phyloP scores from a whole-genome alignment of 2,113 vertebrate genomes.

The Variabilichromis moorii region DNA sequence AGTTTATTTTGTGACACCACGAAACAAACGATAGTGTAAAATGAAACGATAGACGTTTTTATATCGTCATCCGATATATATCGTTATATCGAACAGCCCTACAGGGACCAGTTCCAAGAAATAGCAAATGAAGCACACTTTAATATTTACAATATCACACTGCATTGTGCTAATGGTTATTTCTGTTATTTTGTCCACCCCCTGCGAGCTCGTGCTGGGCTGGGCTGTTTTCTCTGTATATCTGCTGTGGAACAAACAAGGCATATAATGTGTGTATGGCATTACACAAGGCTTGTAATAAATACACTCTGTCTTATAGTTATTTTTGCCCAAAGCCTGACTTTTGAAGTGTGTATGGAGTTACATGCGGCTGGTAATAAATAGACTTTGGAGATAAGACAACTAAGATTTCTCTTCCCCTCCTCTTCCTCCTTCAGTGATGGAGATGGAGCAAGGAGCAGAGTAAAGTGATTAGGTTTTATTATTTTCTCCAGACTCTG shows the following conservation, averaged over 20 bases:
- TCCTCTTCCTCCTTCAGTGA: constrained; percentile 19
- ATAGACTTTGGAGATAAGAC: constrained; percentile 41
- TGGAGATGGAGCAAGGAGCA: constrained; percentile 8
- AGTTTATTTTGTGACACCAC: neutral
- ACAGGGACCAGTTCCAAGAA: neutral
- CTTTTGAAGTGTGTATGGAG: constrained; percentile 31
- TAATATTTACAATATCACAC: neutral
- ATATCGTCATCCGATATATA: neutral
- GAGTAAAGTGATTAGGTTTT: constrained; percentile 52
- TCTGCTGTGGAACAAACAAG: neutral
- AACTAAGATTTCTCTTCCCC: constrained; percentile 2
- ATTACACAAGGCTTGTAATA: constrained; percentile 13
- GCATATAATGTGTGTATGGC: neutral
- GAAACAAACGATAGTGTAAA: neutral
- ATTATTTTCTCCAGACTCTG: constrained; percentile 51
- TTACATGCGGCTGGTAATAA: constrained; percentile 35
- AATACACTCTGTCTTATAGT: constrained; percentile 7
- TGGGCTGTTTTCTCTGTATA: neutral
- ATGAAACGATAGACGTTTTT: accelerated
- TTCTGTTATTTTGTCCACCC: neutral
- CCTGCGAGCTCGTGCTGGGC: neutral
- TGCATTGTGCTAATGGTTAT: neutral
- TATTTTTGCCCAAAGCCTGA: constrained; percentile 21
- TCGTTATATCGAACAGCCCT: neutral
- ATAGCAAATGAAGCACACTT: neutral